Percentiles rank a stretch among this genome's conserved stretches.
Conservation (phyloP, 2,113 vertebrate species). For the Axis porcinus region DNA sequence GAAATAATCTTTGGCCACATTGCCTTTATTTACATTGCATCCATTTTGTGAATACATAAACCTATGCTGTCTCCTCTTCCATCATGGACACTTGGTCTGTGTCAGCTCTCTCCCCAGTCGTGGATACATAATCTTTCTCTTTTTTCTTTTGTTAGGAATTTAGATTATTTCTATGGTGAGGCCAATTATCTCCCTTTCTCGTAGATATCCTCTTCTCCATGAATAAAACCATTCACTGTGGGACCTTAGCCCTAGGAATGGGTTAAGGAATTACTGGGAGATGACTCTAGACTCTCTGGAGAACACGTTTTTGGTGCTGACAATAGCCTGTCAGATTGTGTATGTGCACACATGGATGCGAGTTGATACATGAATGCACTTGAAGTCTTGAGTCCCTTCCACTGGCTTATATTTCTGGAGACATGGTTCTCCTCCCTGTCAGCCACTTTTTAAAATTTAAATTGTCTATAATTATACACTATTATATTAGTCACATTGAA, state of each 20-base stretch:
- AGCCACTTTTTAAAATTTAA: slow-evolving; percentile 16
- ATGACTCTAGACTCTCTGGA: background rate
- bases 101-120: background rate
- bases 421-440: background rate
- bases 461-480: background rate
- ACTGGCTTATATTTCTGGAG: slow-evolving; percentile 11
- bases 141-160: background rate
- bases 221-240: background rate
- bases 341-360: background rate
- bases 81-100: background rate
- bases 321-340: background rate
- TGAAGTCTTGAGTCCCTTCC: slow-evolving; percentile 5
- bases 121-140: slow-evolving; percentile 19
- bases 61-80: slow-evolving; percentile 38
- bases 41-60: slow-evolving; percentile 45
- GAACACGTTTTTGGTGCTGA: background rate
- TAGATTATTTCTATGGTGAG: background rate
- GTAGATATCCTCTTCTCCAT: background rate
- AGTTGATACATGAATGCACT: background rate
- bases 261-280: background rate
- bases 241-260: background rate
- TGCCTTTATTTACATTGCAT: slow-evolving; percentile 39
- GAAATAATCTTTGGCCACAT: slow-evolving; percentile 70
- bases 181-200: background rate
- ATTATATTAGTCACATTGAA: background rate